Conservation (phyloP, 1,140 invertebrate genomes). For the Diploscapter pachys region DNA sequence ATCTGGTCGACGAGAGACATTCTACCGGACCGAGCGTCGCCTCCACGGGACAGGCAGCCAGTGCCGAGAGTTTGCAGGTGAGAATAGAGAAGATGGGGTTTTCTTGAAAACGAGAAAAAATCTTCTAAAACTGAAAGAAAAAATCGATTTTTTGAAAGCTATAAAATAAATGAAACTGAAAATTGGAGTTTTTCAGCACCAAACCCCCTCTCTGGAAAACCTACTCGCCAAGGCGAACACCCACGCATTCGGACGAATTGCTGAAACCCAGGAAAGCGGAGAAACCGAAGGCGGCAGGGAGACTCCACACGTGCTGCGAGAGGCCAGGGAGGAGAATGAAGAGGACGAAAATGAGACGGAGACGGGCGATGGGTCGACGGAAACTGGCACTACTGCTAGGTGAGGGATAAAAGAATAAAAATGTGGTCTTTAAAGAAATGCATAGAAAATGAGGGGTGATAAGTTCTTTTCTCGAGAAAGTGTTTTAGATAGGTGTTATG, state of each 20-base stretch:
- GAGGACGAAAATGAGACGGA: constrained; percentile 16
- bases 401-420: too few species aligned
- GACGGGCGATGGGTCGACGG: neutral
- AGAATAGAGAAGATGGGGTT: too few species aligned
- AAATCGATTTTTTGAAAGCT: too few species aligned
- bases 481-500: too few species aligned
- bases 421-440: too few species aligned
- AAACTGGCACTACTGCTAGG: too few species aligned
- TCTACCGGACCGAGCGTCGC: constrained; percentile 33
- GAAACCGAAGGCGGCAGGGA: constrained; percentile 19
- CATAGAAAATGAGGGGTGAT: too few species aligned
- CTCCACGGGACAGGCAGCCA: constrained; percentile 50
- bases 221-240: constrained; percentile 39
- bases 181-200: constrained; percentile 40
- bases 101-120: too few species aligned
- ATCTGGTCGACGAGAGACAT: constrained; percentile 47
- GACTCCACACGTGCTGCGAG: neutral
- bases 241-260: constrained; percentile 25
- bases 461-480: too few species aligned
- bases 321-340: neutral
- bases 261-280: constrained; percentile 19
- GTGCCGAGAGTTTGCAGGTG: constrained; percentile 41
- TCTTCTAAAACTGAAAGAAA: too few species aligned
- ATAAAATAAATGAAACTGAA: too few species aligned
- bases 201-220: constrained; percentile 55